phyloP scores from a whole-genome alignment of 2,888 invertebrate species.

The Eupithecia centaureata region DNA sequence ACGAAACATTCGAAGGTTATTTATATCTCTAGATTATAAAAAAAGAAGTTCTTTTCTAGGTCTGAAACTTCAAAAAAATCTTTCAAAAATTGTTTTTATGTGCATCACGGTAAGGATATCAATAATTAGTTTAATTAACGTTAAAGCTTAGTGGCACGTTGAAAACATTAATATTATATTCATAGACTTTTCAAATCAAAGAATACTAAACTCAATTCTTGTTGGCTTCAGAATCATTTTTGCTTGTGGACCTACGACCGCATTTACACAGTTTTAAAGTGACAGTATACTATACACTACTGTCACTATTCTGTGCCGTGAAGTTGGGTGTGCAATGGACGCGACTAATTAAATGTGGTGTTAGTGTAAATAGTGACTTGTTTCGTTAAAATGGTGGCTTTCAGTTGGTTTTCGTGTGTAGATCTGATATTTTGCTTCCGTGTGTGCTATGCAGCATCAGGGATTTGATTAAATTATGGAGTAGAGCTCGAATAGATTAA shows the following conservation, averaged over 20 bases:
- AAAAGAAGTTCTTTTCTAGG: too few relatives aligned
- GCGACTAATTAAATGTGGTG: slow-evolving; percentile 75
- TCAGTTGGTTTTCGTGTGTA: slow-evolving; percentile 71
- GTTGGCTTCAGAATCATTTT: background rate
- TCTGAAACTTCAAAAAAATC: too few relatives aligned
- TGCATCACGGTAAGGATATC: too few relatives aligned
- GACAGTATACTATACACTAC: slow-evolving; percentile 2
- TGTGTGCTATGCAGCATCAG: slow-evolving; percentile 21
- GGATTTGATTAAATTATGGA: background rate
- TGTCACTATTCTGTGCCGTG: slow-evolving; percentile 31
- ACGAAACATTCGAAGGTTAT: too few relatives aligned
- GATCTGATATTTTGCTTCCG: slow-evolving; percentile 68
- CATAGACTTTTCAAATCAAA: too few relatives aligned
- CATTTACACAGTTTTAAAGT: slow-evolving; percentile 8
- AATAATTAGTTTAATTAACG: too few relatives aligned
- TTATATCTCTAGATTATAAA: too few relatives aligned
- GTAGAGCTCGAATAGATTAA: background rate
- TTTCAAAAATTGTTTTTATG: too few relatives aligned
- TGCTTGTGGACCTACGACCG: background rate
- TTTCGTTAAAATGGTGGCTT: slow-evolving; percentile 68
- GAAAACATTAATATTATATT: too few relatives aligned
- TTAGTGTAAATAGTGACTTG: slow-evolving; percentile 41
- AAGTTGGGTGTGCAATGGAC: slow-evolving; percentile 64
- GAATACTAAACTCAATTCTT: background rate
- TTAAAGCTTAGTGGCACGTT: too few relatives aligned